phyloP scores from a whole-genome alignment of 2,113 vertebrate species.

The Aphyosemion australe region DNA sequence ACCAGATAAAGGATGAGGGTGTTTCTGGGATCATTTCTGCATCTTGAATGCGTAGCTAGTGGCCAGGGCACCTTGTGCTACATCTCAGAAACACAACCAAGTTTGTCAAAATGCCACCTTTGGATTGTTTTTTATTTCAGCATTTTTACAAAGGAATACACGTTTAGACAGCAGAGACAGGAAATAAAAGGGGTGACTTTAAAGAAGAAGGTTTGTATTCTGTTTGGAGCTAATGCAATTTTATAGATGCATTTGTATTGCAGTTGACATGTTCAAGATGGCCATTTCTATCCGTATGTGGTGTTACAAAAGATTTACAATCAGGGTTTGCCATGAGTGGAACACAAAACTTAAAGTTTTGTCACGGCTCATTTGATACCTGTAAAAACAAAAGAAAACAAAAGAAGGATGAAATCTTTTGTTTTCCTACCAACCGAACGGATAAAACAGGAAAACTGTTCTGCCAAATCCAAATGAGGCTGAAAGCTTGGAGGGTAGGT shows the following conservation, averaged over 20 bases:
- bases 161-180: too few relatives aligned
- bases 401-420: not conserved
- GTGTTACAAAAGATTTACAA: not conserved
- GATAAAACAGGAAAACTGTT: constrained; percentile 36
- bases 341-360: not conserved
- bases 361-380: not conserved
- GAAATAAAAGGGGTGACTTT: too few relatives aligned
- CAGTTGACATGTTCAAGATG: not conserved
- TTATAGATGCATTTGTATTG: too few relatives aligned
- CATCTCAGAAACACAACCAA: not conserved
- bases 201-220: too few relatives aligned
- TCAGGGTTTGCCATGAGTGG: not conserved
- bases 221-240: too few relatives aligned
- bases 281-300: not conserved
- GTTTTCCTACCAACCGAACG: not conserved
- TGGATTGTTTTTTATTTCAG: too few relatives aligned
- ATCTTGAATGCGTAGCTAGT: too few relatives aligned
- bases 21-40: not conserved
- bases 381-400: not conserved
- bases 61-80: not conserved
- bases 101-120: not conserved
- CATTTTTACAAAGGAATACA: too few relatives aligned
- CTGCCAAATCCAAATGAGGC: constrained; percentile 38
- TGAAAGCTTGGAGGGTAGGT: constrained; percentile 46
- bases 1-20: not conserved